These are phyloP conservation scores for Parasteatoda lunata DNA, from an alignment of 2,888 invertebrate genomes.

Conservation along the genomic window DNA sequence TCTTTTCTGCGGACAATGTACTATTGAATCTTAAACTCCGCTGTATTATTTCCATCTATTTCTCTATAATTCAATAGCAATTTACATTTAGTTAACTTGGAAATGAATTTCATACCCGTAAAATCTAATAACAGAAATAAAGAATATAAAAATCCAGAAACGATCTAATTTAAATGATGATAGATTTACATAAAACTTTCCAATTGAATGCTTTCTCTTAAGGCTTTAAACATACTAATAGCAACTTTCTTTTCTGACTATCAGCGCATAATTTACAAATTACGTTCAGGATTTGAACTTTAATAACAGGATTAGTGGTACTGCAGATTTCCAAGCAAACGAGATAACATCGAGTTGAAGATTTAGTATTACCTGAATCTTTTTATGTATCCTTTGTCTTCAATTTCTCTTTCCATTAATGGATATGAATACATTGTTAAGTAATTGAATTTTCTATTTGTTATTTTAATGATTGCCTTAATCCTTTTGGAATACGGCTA, in stretches of 20 bases:
- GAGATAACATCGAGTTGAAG: not conserved
- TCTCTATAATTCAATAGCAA: too few species aligned
- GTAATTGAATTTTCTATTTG: not conserved
- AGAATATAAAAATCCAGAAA: too few species aligned
- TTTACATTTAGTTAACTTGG: too few species aligned
- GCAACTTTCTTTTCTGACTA: not conserved
- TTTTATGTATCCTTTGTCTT: not conserved
- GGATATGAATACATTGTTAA: not conserved
- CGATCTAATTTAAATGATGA: too few species aligned
- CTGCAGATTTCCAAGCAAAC: not conserved
- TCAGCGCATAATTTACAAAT: not conserved
- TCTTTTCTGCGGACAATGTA: too few species aligned
- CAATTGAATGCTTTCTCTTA: not conserved
- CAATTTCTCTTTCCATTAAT: not conserved
- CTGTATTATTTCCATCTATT: too few species aligned
- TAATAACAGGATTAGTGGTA: not conserved
- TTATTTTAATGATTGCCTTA: not conserved
- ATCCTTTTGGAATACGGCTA: not conserved
- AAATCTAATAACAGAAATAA: too few species aligned
- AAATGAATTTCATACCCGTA: too few species aligned
- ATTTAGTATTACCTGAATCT: not conserved
- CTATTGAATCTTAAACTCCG: too few species aligned
- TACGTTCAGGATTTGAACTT: not conserved
- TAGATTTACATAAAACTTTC: not conserved
- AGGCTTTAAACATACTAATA: not conserved